Evolutionary conservation across 2,113 vertebrate genomes (phyloP).

Genomic region (Proterorhinus semilunaris): DNA sequence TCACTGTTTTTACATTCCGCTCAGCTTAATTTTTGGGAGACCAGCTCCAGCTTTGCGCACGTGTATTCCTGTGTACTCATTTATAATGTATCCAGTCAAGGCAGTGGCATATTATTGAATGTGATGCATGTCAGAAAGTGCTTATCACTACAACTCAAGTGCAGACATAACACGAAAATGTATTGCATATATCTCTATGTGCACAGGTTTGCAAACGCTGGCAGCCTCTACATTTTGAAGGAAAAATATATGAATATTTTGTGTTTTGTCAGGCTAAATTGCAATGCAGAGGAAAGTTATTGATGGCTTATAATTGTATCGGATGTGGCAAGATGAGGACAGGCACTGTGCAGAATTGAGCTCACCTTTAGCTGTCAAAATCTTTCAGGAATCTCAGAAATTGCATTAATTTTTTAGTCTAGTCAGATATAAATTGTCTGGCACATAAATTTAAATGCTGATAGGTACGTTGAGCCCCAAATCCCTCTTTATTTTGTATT

Average conservation of each 20-base stretch:
- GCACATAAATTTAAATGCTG: slow-evolving; percentile 36
- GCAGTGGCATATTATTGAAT: slow-evolving; percentile 67
- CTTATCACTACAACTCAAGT: slow-evolving; percentile 55
- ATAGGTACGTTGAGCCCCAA: slow-evolving; percentile 20
- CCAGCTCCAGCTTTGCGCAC: neutral
- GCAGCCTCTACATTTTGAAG: neutral
- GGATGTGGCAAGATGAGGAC: slow-evolving; percentile 23
- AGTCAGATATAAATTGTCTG: slow-evolving; percentile 35
- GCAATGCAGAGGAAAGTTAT: slow-evolving; percentile 8
- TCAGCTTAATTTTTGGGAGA: neutral
- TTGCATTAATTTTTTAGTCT: slow-evolving; percentile 33
- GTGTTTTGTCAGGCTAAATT: slow-evolving; percentile 34
- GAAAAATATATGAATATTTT: neutral
- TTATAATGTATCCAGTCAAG: slow-evolving; percentile 70
- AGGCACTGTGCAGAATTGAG: slow-evolving; percentile 23
- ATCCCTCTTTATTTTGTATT: slow-evolving; percentile 27
- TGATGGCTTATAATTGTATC: slow-evolving; percentile 36
- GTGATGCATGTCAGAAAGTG: slow-evolving; percentile 68
- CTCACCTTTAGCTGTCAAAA: slow-evolving; percentile 36
- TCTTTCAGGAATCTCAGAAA: slow-evolving; percentile 25
- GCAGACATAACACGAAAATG: slow-evolving; percentile 50
- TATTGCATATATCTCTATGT: slow-evolving; percentile 23
- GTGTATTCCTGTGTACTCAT: slow-evolving; percentile 53
- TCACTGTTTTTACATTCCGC: neutral
- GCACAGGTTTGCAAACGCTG: slow-evolving; percentile 7